These are phyloP conservation scores for Leptopilina drosophilae DNA, from an alignment of 2,888 invertebrate species.

Conservation along the genomic window DNA sequence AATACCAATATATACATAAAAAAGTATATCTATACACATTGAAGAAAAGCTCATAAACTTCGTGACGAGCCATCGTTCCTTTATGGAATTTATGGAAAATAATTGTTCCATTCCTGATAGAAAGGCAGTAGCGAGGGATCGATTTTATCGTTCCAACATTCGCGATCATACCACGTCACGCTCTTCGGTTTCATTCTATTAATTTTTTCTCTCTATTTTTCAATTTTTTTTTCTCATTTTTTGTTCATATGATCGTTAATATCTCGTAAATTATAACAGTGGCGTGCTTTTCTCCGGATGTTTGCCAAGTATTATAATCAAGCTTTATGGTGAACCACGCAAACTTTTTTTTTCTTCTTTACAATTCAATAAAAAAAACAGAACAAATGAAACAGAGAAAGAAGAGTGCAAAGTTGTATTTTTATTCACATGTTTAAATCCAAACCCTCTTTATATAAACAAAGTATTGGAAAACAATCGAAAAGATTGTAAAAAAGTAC, in stretches of 20 bases:
- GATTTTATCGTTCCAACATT: slow-evolving; percentile 3
- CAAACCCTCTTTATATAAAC: not conserved
- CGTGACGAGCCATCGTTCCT: not conserved
- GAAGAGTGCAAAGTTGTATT: not conserved
- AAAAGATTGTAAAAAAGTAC: not conserved
- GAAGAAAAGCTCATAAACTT: slow-evolving; percentile 29
- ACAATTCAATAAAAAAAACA: slow-evolving; percentile 13
- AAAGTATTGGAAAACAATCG: slow-evolving; percentile 11
- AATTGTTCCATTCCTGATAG: slow-evolving; percentile 12
- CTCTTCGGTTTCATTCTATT: too few relatives aligned
- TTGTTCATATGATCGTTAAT: not conserved
- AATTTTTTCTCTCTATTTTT: too few relatives aligned
- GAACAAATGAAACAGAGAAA: too few relatives aligned
- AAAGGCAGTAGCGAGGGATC: not conserved
- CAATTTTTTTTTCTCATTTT: not conserved
- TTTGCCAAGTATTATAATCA: slow-evolving; percentile 9
- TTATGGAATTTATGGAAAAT: slow-evolving; percentile 24
- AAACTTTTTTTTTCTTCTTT: not conserved
- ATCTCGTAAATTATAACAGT: slow-evolving; percentile 5
- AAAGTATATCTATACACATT: not conserved
- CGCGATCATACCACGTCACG: too few relatives aligned
- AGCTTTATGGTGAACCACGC: not conserved
- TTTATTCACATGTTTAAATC: not conserved
- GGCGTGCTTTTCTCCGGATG: not conserved
- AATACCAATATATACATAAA: not conserved